Conservation (phyloP, 1,140 invertebrate genomes). For the Lepidotrigona ventralis region DNA sequence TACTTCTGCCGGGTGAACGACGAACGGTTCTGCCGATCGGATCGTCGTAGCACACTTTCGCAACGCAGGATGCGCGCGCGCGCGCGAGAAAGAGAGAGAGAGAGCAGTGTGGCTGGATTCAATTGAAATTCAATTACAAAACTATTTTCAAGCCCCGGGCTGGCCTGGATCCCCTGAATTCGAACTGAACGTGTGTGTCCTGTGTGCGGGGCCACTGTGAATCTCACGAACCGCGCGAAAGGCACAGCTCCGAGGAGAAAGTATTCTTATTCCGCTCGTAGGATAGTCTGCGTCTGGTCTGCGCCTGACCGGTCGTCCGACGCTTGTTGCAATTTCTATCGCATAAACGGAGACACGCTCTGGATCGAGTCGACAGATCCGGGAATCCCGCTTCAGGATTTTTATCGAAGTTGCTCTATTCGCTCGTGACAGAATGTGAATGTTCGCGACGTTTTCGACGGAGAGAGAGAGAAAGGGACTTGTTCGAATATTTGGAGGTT, state of each 20-base stretch:
- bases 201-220: slow-evolving; percentile 32
- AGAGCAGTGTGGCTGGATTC: slow-evolving; percentile 6
- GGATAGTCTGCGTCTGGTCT: slow-evolving; percentile 27
- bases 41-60: slow-evolving; percentile 57
- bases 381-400: background rate
- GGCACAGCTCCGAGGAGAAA: slow-evolving; percentile 54
- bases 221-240: slow-evolving; percentile 48
- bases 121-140: slow-evolving; percentile 61
- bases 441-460: background rate
- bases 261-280: slow-evolving; percentile 50
- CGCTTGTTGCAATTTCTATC: slow-evolving; percentile 7
- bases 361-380: background rate
- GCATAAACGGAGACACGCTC: background rate
- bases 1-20: slow-evolving; percentile 38
- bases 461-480: background rate
- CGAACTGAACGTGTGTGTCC: slow-evolving; percentile 22
- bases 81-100: background rate
- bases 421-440: background rate
- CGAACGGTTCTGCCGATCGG: slow-evolving; percentile 54
- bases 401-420: background rate
- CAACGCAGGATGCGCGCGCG: slow-evolving; percentile 51
- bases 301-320: background rate
- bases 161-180: slow-evolving; percentile 47
- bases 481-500: no score
- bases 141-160: slow-evolving; percentile 45